Evolutionary conservation across 2,797 vertebrate species (phyloP).

Genomic region (Poecilia velifera): DNA sequence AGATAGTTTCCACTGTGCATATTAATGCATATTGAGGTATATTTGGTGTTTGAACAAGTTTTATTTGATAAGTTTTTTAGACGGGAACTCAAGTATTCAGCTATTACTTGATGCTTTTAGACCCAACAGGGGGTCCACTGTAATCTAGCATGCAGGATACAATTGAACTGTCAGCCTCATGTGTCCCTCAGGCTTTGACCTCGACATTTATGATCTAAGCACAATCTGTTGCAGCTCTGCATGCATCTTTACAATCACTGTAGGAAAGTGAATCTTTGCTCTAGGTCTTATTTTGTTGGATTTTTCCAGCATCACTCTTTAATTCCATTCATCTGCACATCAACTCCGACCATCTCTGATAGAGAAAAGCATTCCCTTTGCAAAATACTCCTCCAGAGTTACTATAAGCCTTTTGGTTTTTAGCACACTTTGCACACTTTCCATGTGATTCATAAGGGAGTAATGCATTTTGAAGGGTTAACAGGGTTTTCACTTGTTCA

Average conservation of each 20-base stretch:
- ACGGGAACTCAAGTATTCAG: no score
- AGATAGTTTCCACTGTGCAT: no score
- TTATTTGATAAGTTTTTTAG: no score
- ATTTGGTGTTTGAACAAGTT: no score
- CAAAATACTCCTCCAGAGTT: neutral
- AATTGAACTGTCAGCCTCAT: neutral
- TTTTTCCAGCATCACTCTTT: neutral
- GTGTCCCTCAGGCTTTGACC: neutral
- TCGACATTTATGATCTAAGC: neutral
- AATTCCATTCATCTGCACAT: neutral
- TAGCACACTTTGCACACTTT: neutral
- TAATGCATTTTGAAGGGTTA: neutral
- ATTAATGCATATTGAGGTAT: no score
- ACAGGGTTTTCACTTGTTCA: neutral
- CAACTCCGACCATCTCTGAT: neutral
- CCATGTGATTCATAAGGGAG: neutral
- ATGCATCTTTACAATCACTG: neutral
- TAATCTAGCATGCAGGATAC: neutral
- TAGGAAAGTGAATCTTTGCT: neutral
- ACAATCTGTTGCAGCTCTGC: neutral
- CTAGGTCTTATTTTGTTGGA: neutral
- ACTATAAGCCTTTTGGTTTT: neutral
- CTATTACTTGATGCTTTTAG: no score
- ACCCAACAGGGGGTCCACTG: no score
- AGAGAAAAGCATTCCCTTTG: neutral